Conservation (phyloP, 2,888 invertebrate genomes). For the Ichneumon xanthorius region DNA sequence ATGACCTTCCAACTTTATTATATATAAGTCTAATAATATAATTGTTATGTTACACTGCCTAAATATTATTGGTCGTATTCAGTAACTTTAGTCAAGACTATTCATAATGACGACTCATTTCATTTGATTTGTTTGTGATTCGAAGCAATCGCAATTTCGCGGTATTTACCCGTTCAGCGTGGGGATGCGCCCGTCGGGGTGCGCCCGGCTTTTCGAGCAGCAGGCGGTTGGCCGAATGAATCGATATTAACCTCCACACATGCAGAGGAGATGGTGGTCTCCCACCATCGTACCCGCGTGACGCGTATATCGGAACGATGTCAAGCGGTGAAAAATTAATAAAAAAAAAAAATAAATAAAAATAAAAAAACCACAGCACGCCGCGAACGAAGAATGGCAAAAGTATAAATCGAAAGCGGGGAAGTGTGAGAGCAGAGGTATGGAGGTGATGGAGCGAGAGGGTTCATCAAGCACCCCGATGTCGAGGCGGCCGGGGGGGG, state of each 20-base stretch:
- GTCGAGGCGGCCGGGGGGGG: background rate
- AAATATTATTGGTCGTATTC: too few relatives aligned
- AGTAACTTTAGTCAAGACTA: too few relatives aligned
- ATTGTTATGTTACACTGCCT: too few relatives aligned
- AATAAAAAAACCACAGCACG: constrained; percentile 4
- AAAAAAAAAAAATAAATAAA: constrained; percentile 12
- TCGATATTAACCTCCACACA: constrained; percentile 38
- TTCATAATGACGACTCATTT: too few relatives aligned
- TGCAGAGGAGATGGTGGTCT: constrained; percentile 58
- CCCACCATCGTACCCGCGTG: constrained; percentile 69
- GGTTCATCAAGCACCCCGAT: background rate
- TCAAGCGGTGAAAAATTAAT: constrained; percentile 6
- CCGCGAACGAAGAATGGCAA: constrained; percentile 55
- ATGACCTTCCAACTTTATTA: too few relatives aligned
- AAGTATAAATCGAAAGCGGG: constrained; percentile 53
- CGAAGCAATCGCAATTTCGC: background rate
- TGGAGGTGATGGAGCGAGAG: constrained; percentile 36
- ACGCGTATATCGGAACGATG: constrained; percentile 35
- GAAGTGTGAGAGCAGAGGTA: constrained; percentile 41
- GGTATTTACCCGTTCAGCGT: background rate
- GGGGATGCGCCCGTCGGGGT: constrained; percentile 2
- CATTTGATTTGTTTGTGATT: background rate
- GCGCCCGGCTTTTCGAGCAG: background rate
- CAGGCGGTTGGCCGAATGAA: constrained; percentile 7
- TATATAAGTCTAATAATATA: too few relatives aligned